Evolutionary conservation across 2,888 invertebrate genomes (phyloP).

Genomic region (Macrophya alboannulata): DNA sequence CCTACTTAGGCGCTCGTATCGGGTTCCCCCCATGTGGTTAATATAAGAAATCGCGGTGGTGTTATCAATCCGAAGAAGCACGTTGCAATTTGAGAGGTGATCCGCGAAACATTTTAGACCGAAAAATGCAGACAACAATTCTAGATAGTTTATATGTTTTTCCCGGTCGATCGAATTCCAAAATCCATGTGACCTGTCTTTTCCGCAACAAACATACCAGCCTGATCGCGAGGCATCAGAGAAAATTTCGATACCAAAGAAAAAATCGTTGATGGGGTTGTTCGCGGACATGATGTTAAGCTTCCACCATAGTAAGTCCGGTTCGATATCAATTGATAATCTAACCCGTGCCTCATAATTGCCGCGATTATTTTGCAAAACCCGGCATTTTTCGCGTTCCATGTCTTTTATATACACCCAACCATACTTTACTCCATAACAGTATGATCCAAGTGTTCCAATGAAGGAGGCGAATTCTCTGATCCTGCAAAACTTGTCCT

Average conservation of each 20-base stretch:
- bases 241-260: background rate
- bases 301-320: conserved; percentile 45
- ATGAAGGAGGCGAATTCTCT: conserved; percentile 8
- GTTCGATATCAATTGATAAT: conserved; percentile 28
- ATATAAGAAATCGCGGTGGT: conserved; percentile 61
- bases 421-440: conserved; percentile 44
- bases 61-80: conserved; percentile 58
- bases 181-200: background rate
- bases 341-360: conserved; percentile 56
- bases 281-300: background rate
- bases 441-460: background rate
- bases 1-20: conserved; percentile 38
- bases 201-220: conserved; percentile 2
- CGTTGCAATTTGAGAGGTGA: background rate
- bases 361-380: conserved; percentile 24
- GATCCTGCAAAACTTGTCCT: background rate
- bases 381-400: conserved; percentile 59
- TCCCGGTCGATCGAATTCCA: background rate
- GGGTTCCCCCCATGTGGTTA: conserved; percentile 60
- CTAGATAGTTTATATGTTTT: conserved; percentile 14
- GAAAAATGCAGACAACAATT: background rate
- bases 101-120: background rate
- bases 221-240: conserved; percentile 5
- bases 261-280: background rate
- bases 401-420: conserved; percentile 60